Conservation (phyloP, 37 sponge, comb jelly and placozoan genomes). For the Axinella damicornis region DNA sequence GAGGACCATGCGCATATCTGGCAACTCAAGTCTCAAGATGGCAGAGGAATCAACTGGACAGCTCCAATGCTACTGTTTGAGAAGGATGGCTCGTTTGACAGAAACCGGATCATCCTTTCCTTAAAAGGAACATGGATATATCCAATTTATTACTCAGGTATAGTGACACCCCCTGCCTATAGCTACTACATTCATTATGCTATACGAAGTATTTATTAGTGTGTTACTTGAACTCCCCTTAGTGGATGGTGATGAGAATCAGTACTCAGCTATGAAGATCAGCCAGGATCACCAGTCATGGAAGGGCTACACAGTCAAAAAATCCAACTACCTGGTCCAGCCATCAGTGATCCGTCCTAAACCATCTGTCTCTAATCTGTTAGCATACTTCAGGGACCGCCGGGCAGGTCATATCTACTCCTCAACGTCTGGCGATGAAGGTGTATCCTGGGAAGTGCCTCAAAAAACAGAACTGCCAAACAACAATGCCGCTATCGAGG, state of each 20-base stretch:
- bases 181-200: too few relatives aligned
- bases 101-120: constrained; percentile 64
- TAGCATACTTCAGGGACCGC: constrained; percentile 53
- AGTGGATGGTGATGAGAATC: constrained; percentile 13
- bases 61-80: constrained; percentile 34
- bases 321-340: constrained; percentile 65
- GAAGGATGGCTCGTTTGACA: constrained; percentile 63
- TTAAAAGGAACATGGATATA: constrained; percentile 42
- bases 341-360: constrained; percentile 64
- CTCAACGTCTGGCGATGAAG: constrained; percentile 46
- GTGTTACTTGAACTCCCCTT: too few relatives aligned
- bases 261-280: constrained; percentile 45
- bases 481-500: constrained; percentile 82
- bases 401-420: constrained; percentile 56
- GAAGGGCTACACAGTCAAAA: constrained; percentile 24
- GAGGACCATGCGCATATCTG: constrained; percentile 49
- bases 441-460: constrained; percentile 49
- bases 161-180: not conserved
- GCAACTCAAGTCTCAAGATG: constrained; percentile 41
- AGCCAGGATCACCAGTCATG: constrained; percentile 40
- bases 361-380: constrained; percentile 11
- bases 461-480: constrained; percentile 47
- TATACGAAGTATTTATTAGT: too few relatives aligned
- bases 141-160: constrained; percentile 78
- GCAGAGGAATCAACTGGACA: constrained; percentile 62